phyloP scores from a whole-genome alignment of 2,797 vertebrate genomes.

The Sibirionetta formosa region DNA sequence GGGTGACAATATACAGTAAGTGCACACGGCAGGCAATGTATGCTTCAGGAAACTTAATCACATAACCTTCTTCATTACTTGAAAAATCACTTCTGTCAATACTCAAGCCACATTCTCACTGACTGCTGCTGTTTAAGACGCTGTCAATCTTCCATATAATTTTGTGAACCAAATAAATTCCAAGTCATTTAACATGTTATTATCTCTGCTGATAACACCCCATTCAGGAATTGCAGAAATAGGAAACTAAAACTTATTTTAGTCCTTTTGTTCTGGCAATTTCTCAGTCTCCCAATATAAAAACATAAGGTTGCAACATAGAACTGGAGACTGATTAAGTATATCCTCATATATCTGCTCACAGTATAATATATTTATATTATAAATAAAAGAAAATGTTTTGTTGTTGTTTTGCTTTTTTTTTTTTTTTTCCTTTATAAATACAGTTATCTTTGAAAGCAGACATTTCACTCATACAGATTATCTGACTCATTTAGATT shows the following conservation, averaged over 20 bases:
- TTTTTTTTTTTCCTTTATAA: neutral
- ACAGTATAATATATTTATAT: neutral
- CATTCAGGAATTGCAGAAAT: slow-evolving; percentile 31
- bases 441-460: slow-evolving; percentile 19
- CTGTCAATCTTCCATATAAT: slow-evolving; percentile 72
- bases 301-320: neutral
- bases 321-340: neutral
- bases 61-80: slow-evolving; percentile 78
- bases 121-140: slow-evolving; percentile 73
- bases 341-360: neutral
- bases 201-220: slow-evolving; percentile 69
- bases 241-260: slow-evolving; percentile 66
- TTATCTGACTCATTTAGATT: neutral
- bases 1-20: slow-evolving; percentile 74
- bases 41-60: slow-evolving; percentile 80
- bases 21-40: slow-evolving; percentile 69
- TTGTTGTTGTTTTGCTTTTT: no score
- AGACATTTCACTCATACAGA: neutral
- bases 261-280: slow-evolving; percentile 51
- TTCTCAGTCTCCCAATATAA: neutral
- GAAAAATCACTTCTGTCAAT: slow-evolving; percentile 79
- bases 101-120: slow-evolving; percentile 66
- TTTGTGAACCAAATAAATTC: slow-evolving; percentile 76
- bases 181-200: slow-evolving; percentile 63
- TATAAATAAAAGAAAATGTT: neutral